phyloP scores from a whole-genome alignment of 1,140 invertebrate genomes.

The Sweltsa coloradensis region DNA sequence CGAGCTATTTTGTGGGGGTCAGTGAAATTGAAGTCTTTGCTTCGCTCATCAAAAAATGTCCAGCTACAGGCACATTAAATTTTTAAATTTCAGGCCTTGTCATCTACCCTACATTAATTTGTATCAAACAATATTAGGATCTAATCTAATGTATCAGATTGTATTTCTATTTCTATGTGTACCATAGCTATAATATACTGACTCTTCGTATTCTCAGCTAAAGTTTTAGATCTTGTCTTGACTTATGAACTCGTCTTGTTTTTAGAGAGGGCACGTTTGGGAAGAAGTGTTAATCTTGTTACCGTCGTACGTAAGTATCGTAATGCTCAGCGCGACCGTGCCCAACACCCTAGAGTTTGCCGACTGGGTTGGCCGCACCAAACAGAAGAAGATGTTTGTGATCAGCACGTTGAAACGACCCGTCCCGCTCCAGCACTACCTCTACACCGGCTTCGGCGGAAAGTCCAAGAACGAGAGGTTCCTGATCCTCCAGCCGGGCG shows the following conservation, averaged over 20 bases:
- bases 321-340: slow-evolving; percentile 96
- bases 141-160: too few species aligned
- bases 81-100: too few species aligned
- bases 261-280: slow-evolving; percentile 93
- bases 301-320: slow-evolving; percentile 87
- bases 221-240: too few species aligned
- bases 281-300: slow-evolving; percentile 96
- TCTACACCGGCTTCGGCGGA: slow-evolving; percentile 78
- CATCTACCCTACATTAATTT: too few species aligned
- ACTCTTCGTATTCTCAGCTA: too few species aligned
- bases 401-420: slow-evolving; percentile 89
- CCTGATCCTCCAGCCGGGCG: slow-evolving; percentile 66
- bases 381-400: slow-evolving; percentile 87
- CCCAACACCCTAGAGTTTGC: slow-evolving; percentile 95
- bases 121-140: too few species aligned
- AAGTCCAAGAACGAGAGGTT: slow-evolving; percentile 74
- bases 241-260: slow-evolving; percentile 66
- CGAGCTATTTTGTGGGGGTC: too few species aligned
- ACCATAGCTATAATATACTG: too few species aligned
- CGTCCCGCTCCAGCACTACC: slow-evolving; percentile 87
- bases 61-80: too few species aligned
- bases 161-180: too few species aligned
- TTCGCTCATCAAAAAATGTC: too few species aligned
- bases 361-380: slow-evolving; percentile 91
- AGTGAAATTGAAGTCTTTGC: too few species aligned